Conservation (phyloP, 64 coral and sea anemone genomes). For the Stylophora pistillata region DNA sequence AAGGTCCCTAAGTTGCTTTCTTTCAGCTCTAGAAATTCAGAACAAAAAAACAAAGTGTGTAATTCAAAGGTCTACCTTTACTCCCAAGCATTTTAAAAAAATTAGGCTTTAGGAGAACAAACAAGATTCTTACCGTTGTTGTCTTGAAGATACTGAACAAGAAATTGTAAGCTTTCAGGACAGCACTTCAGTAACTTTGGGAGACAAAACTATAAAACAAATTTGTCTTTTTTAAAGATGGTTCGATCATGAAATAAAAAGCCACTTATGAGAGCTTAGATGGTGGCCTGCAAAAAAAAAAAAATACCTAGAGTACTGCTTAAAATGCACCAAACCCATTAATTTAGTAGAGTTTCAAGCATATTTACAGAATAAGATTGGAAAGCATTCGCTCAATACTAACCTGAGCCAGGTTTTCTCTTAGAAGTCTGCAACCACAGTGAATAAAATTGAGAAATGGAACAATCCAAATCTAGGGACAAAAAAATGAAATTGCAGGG, state of each 20-base stretch:
- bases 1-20: constrained; percentile 63
- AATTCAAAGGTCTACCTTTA: no score
- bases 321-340: no score
- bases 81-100: no score
- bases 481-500: background rate
- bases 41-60: no score
- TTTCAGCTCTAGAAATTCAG: background rate
- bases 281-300: no score
- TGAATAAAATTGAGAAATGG: constrained; percentile 28
- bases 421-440: background rate
- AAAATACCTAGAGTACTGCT: no score
- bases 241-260: no score
- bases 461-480: constrained; percentile 53
- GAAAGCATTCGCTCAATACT: background rate
- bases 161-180: constrained; percentile 81
- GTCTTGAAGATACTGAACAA: constrained; percentile 52
- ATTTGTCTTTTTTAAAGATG: no score
- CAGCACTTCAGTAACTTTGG: constrained; percentile 85
- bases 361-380: no score
- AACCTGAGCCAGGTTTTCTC: constrained; percentile 40
- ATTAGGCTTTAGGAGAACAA: background rate
- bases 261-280: no score
- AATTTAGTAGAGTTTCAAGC: no score
- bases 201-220: constrained; percentile 68
- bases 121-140: background rate